phyloP scores from a whole-genome alignment of 2,113 vertebrate species.

The Herpetotheres cachinnans region DNA sequence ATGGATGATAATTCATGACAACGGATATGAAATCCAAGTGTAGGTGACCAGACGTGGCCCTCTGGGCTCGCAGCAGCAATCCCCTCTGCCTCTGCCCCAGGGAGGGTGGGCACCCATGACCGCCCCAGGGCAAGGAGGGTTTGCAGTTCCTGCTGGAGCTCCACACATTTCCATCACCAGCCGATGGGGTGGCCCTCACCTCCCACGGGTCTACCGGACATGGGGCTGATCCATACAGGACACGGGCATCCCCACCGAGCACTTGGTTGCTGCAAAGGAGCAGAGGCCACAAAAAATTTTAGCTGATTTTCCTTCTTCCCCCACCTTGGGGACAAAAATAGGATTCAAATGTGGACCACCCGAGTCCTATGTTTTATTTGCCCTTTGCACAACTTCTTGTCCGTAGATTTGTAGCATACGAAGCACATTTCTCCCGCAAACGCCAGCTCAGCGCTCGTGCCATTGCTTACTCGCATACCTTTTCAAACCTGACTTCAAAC shows the following conservation, averaged over 20 bases:
- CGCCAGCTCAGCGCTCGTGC: accelerated
- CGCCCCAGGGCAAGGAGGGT: not conserved
- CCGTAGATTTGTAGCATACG: not conserved
- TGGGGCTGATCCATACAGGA: not conserved
- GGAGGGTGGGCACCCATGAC: accelerated
- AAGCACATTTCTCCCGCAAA: not conserved
- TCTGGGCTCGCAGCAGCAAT: accelerated
- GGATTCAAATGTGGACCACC: accelerated
- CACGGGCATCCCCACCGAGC: too few species aligned
- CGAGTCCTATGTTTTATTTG: not conserved
- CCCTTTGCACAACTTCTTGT: accelerated
- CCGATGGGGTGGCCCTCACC: not conserved
- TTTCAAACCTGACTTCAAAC: not conserved
- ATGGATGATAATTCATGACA: too few species aligned
- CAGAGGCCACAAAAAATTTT: not conserved
- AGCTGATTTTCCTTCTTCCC: too few species aligned
- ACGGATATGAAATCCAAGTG: not conserved
- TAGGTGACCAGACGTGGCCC: not conserved
- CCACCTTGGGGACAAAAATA: not conserved
- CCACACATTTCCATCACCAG: not conserved
- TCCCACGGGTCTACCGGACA: not conserved
- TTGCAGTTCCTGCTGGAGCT: not conserved
- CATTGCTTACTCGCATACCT: not conserved
- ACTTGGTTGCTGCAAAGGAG: too few species aligned
- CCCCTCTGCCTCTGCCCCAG: not conserved